Conservation (phyloP, 2,888 invertebrate species). For the Calameuta filiformis region DNA sequence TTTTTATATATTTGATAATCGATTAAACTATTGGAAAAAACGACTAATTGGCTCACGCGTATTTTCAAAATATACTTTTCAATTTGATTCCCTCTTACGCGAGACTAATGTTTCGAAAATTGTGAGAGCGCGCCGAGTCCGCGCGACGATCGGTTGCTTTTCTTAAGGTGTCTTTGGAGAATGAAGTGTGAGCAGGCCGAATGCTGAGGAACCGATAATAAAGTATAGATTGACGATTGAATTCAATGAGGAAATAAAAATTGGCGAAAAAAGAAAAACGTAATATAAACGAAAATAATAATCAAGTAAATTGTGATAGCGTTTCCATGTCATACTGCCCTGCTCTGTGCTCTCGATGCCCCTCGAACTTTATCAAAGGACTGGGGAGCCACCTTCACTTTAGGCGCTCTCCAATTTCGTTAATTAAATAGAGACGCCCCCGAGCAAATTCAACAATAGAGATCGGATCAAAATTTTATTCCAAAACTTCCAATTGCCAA, state of each 20-base stretch:
- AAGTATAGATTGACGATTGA: background rate
- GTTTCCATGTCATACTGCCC: constrained; percentile 45
- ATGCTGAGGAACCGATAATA: constrained; percentile 1
- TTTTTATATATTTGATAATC: background rate
- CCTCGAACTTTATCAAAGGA: background rate
- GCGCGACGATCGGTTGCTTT: background rate
- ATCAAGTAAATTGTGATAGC: constrained; percentile 31
- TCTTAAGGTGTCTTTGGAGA: background rate
- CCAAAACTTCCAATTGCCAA: background rate
- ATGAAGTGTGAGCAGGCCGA: background rate
- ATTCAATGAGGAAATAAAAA: background rate
- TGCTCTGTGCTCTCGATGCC: constrained; percentile 37
- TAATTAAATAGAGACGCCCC: background rate
- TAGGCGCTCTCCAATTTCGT: background rate
- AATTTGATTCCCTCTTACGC: background rate
- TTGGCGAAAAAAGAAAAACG: constrained; percentile 5
- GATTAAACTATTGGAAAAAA: background rate
- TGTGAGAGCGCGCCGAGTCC: background rate
- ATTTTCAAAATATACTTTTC: background rate
- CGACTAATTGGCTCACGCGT: background rate
- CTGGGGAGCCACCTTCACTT: background rate
- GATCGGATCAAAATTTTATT: background rate
- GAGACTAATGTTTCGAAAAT: background rate
- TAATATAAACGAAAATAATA: constrained; percentile 13
- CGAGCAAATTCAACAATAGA: background rate